Percentiles rank a stretch among this genome's conserved stretches.
Conservation (phyloP, 2,888 invertebrate species). For the Autographa gamma region DNA sequence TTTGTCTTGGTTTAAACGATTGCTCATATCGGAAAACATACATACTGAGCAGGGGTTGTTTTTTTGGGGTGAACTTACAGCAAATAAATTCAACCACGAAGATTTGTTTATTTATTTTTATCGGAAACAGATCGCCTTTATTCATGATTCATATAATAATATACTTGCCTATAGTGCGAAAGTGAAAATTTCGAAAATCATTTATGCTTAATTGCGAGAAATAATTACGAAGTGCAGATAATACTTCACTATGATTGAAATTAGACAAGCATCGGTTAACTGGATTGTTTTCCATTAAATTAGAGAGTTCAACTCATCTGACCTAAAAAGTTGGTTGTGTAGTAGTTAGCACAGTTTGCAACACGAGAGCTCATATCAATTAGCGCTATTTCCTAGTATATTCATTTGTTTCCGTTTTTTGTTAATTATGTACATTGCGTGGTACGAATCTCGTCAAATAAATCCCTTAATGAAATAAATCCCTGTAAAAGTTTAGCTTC, state of each 20-base stretch:
- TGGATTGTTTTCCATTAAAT: conserved; percentile 37
- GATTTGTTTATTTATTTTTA: not conserved
- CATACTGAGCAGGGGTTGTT: not conserved
- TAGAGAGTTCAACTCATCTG: conserved; percentile 32
- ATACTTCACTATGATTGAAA: conserved; percentile 31
- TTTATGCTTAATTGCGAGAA: not conserved
- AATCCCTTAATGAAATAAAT: conserved; percentile 25
- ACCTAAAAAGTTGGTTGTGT: conserved; percentile 41
- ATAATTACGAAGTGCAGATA: conserved; percentile 8
- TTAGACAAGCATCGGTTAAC: conserved; percentile 38
- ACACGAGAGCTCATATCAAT: conserved; percentile 34
- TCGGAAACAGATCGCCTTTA: not conserved
- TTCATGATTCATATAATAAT: not conserved
- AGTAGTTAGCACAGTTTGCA: conserved; percentile 21
- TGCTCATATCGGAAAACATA: not conserved
- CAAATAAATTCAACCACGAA: not conserved
- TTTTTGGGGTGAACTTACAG: not conserved
- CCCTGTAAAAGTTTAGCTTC: conserved; percentile 32
- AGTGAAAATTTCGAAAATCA: not conserved
- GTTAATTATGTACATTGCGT: not conserved
- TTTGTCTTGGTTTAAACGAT: not conserved
- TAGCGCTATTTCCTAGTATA: conserved; percentile 35
- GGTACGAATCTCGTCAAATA: not conserved
- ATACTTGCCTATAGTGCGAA: too few relatives aligned
- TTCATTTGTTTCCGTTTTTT: not conserved